Percentiles rank a stretch among this genome's conserved stretches.
Evolutionary conservation across 1,140 invertebrate genomes (phyloP).

Genomic region (Cotesia glomerata): DNA sequence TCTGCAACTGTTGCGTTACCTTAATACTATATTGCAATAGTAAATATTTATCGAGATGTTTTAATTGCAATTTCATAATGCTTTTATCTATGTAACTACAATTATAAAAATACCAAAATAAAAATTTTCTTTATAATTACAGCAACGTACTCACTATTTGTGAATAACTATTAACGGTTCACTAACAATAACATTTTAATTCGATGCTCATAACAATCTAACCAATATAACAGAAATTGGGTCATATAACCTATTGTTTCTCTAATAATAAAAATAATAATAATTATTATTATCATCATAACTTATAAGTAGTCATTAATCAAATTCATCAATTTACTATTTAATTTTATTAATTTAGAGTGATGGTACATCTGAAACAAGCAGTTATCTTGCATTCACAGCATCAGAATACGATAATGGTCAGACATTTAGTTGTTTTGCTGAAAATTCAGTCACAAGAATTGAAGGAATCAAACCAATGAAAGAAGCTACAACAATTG

Average conservation of each 20-base stretch:
- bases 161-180: conserved; percentile 18
- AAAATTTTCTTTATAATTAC: background rate
- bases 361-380: conserved; percentile 80
- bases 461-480: conserved; percentile 75
- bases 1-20: too few species aligned
- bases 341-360: conserved; percentile 54
- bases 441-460: conserved; percentile 79
- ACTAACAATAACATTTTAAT: conserved; percentile 27
- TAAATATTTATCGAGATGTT: background rate
- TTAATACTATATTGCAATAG: too few species aligned
- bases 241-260: background rate
- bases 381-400: conserved; percentile 77
- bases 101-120: conserved; percentile 24
- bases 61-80: background rate
- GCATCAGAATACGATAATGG: conserved; percentile 84
- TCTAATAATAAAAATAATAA: too few species aligned
- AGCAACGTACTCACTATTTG: conserved; percentile 17
- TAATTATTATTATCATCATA: background rate
- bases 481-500: conserved; percentile 70
- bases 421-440: conserved; percentile 77
- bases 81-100: background rate
- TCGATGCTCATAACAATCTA: conserved; percentile 4
- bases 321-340: background rate
- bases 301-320: background rate
- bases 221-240: background rate